Evolutionary conservation across 2,888 invertebrate species (phyloP).

Genomic region (Chalcosyrphus nemorum): DNA sequence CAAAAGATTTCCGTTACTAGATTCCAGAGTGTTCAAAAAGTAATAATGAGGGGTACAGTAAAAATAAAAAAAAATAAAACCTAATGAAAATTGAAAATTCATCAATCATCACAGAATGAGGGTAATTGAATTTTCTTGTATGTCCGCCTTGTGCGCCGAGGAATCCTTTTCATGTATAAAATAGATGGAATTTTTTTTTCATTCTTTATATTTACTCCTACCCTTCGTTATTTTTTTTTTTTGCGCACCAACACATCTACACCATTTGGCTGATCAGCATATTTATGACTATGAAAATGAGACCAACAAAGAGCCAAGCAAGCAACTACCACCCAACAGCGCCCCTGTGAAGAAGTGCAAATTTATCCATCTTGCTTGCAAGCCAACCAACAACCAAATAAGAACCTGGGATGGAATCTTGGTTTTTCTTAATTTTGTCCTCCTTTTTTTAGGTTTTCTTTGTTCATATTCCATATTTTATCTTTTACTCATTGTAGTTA

Average conservation of each 20-base stretch:
- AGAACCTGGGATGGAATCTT: not conserved
- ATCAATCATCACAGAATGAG: constrained; percentile 59
- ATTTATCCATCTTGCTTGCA: not conserved
- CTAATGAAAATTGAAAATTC: constrained; percentile 55
- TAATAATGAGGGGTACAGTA: not conserved
- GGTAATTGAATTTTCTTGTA: constrained; percentile 56
- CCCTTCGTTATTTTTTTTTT: constrained; percentile 12
- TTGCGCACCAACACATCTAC: not conserved
- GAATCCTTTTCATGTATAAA: constrained; percentile 13
- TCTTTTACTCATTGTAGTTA: not conserved
- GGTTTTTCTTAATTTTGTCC: not conserved
- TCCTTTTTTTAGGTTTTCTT: not conserved
- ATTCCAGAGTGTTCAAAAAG: not conserved
- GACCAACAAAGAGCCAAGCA: not conserved
- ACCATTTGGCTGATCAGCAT: constrained; percentile 6
- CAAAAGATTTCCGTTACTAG: constrained; percentile 5
- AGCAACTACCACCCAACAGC: not conserved
- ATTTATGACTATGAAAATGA: not conserved
- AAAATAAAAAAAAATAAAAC: constrained; percentile 2
- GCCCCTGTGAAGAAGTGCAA: not conserved
- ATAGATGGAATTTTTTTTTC: not conserved
- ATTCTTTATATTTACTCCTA: constrained; percentile 6
- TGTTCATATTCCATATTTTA: not conserved
- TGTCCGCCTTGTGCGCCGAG: not conserved
- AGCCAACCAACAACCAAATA: not conserved